Conservation (phyloP, 2,113 vertebrate species). For the Indri indri region DNA sequence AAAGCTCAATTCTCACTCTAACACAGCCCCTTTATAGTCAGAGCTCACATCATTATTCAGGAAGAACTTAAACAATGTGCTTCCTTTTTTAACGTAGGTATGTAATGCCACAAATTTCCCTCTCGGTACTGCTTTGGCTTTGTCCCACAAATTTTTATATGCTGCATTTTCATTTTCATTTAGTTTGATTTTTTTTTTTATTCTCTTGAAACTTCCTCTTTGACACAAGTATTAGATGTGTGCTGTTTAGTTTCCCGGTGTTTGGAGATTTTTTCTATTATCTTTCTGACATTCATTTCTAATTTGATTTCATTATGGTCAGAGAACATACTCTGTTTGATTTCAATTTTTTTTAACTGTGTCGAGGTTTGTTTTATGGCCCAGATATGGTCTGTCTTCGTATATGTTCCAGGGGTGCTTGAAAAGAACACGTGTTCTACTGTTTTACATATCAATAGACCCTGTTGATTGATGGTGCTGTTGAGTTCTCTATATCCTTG, state of each 20-base stretch:
- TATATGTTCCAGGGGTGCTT: not conserved
- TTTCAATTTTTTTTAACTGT: conserved; percentile 2
- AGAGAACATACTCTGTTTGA: not conserved
- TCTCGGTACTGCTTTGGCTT: not conserved
- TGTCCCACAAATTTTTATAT: not conserved
- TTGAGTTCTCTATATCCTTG: not conserved
- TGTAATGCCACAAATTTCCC: not conserved
- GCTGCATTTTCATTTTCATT: conserved; percentile 26
- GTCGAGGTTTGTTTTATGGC: conserved; percentile 14
- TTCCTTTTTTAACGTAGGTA: conserved; percentile 10
- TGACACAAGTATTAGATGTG: not conserved
- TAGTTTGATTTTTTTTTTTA: not conserved
- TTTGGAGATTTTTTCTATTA: not conserved
- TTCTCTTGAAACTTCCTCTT: not conserved
- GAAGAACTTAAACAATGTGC: not conserved
- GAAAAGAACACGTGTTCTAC: not conserved
- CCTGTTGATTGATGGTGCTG: not conserved
- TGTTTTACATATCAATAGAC: not conserved
- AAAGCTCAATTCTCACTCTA: not conserved
- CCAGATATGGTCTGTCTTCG: not conserved
- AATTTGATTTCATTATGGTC: not conserved
- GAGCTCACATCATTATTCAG: not conserved
- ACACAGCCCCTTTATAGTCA: not conserved
- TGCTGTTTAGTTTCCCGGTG: not conserved
- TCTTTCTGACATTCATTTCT: conserved; percentile 5